Base-by-base conservation (phyloP, 2,888 invertebrate genomes). In the Heliconius erato region DNA sequence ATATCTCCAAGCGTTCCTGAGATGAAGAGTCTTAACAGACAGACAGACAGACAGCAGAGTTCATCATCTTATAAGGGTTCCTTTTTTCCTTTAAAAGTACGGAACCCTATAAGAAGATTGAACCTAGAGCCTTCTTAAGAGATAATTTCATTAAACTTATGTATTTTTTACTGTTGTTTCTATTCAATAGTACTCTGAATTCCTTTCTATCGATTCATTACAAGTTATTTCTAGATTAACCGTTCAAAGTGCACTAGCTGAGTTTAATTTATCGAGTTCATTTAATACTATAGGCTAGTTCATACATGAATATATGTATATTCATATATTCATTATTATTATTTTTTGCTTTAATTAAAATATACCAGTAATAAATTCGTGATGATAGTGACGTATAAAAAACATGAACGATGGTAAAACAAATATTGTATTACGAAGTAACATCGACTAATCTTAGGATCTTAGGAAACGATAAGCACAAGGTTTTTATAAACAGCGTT, bases 171-270 rank as follows among this genome's bases (percentile, higher is more conserved):
- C 23, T n/a, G 59, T 28, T 32, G 23, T 59, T 32, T 54, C 14
- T 59, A 23, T 28, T 59, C 6, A 59, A 74, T 74, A 54, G 49
- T 28, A 59, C 6, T 59, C 32, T 59, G 32, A 59, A 74, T 74
- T 32, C 74, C 74, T 74, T 23, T 54, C 54, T 23, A 35, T 59
- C 54, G 74, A 59, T 74, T 74, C 59, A 59, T 54, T 54, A 74
- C 74, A 74, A 74, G 59, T 32, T 74, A 74, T 74, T 74, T 74
- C n/a, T 35, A 74, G 59, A 32, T n/a, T 54, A 32, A 74, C 28
- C 74, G 74, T 59, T 74, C 74, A 74, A 54, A 74, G 74, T 74
- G 74, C 74, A 74, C 23, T 74, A 32, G 59, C 23, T 32, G 19
- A 54, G 9, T 74, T 19, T 74, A 59, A 59, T 74, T 54, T 59